These are phyloP conservation scores for Azorinus chamasolen DNA, from an alignment of 2,888 invertebrate species.

Conservation along the genomic window DNA sequence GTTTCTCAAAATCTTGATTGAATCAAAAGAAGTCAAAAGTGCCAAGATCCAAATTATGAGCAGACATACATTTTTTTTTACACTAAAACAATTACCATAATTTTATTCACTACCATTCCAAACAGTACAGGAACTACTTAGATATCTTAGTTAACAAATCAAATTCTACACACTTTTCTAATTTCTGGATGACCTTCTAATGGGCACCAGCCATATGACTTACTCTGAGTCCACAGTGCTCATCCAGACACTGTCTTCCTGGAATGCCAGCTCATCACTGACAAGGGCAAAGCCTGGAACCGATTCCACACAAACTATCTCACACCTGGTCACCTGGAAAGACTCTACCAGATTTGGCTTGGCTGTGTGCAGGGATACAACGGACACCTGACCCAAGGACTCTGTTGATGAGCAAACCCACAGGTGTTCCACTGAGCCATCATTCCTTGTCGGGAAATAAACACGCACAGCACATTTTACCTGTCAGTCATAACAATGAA, in stretches of 20 bases:
- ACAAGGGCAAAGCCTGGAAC: slow-evolving; percentile 77
- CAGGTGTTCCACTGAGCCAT: slow-evolving; percentile 91
- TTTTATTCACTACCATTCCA: no score
- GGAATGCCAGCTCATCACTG: slow-evolving; percentile 66
- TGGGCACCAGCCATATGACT: no score
- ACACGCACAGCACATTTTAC: slow-evolving; percentile 83
- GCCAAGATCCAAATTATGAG: no score
- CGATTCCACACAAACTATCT: slow-evolving; percentile 78
- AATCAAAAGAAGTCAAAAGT: no score
- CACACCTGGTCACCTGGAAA: slow-evolving; percentile 78
- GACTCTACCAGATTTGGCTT: slow-evolving; percentile 82
- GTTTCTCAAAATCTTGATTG: no score
- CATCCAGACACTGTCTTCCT: slow-evolving; percentile 92
- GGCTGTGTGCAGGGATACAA: slow-evolving; percentile 88
- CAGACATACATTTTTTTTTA: no score
- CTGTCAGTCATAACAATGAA: slow-evolving; percentile 58
- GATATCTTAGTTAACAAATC: no score
- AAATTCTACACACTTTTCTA: no score
- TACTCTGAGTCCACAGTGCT: slow-evolving; percentile 93
- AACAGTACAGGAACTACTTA: no score
- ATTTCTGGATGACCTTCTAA: no score
- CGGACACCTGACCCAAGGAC: slow-evolving; percentile 89
- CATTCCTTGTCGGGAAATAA: slow-evolving; percentile 82
- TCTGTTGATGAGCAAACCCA: slow-evolving; percentile 96
- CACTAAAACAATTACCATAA: no score